Evolutionary conservation across 2,113 vertebrate genomes (phyloP).

Genomic region (Dromiciops gliroides): DNA sequence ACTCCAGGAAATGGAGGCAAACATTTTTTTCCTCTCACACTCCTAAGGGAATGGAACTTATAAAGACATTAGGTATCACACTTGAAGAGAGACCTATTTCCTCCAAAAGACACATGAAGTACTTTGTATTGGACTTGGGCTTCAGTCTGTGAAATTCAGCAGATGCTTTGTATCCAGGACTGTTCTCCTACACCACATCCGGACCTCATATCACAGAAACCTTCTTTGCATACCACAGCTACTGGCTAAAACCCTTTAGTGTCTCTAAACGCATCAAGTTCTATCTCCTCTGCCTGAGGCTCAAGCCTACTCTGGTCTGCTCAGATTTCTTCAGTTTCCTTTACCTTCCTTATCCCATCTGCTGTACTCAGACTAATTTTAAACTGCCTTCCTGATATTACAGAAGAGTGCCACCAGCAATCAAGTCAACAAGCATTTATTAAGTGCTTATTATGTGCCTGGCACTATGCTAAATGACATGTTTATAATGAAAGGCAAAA

Average conservation of each 20-base stretch:
- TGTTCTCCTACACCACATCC: neutral
- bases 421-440: neutral
- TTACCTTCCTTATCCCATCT: too few species aligned
- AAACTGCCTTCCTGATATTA: neutral
- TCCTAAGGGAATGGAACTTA: neutral
- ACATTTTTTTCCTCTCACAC: neutral
- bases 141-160: neutral
- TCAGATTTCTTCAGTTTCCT: neutral
- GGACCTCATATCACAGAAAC: neutral
- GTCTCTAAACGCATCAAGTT: neutral
- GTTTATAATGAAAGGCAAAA: neutral
- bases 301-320: neutral
- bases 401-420: neutral
- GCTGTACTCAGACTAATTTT: neutral
- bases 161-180: neutral
- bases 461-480: neutral
- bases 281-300: neutral
- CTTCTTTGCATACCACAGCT: fast-evolving
- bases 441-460: neutral
- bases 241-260: neutral
- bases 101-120: neutral
- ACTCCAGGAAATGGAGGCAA: neutral
- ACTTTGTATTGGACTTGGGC: neutral
- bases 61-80: neutral
- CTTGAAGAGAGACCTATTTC: neutral